phyloP scores from a whole-genome alignment of 2,888 invertebrate genomes.

The Troides helena region DNA sequence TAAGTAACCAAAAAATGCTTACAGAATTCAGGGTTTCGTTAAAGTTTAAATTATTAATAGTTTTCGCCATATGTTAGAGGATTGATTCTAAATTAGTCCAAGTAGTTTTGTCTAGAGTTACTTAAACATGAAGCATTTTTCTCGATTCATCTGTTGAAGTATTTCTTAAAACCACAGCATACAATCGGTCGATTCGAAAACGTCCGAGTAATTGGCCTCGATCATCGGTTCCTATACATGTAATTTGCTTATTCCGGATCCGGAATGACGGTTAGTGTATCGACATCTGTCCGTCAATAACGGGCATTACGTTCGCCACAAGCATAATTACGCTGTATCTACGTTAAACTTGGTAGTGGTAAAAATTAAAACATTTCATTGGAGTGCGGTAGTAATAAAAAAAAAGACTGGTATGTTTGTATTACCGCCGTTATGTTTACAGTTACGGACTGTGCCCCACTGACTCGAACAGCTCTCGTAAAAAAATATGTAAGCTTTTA shows the following conservation, averaged over 20 bases:
- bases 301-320: slow-evolving; percentile 42
- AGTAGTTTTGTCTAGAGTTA: too few species aligned
- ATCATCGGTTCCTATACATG: slow-evolving; percentile 40
- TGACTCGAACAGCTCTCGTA: not conserved
- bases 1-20: too few species aligned
- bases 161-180: slow-evolving; percentile 28
- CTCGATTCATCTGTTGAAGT: not conserved
- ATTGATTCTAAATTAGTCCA: not conserved
- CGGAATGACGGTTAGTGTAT: slow-evolving; percentile 46
- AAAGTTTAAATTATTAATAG: too few species aligned
- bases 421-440: slow-evolving; percentile 8
- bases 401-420: slow-evolving; percentile 5
- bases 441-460: slow-evolving; percentile 1
- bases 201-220: slow-evolving; percentile 55
- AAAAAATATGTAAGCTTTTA: not conserved
- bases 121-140: too few species aligned
- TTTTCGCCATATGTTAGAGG: not conserved
- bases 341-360: slow-evolving; percentile 10
- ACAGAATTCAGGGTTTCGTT: too few species aligned
- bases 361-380: slow-evolving; percentile 25
- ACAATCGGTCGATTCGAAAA: slow-evolving; percentile 60
- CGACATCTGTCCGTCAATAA: slow-evolving; percentile 59
- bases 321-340: slow-evolving; percentile 20
- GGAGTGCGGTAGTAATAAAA: not conserved
- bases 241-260: slow-evolving; percentile 66